Conservation (phyloP, 1,140 invertebrate genomes). For the Dreissena polymorpha region DNA sequence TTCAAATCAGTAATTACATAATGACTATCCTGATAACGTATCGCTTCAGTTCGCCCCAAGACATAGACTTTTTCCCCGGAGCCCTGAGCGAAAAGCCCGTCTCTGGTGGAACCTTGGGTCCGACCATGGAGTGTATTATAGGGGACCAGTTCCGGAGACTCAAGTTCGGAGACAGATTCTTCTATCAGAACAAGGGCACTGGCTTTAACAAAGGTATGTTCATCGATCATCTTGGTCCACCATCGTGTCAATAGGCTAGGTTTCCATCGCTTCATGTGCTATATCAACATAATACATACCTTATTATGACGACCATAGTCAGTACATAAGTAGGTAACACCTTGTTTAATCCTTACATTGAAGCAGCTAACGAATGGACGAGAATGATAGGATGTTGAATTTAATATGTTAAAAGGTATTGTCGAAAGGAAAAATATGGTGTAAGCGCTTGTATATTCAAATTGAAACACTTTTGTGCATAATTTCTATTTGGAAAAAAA, state of each 20-base stretch:
- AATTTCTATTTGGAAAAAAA: too few species aligned
- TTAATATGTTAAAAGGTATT: too few species aligned
- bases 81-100: slow-evolving; percentile 92
- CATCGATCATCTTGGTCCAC: background rate
- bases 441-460: too few species aligned
- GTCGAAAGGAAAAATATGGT: too few species aligned
- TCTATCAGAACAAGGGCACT: slow-evolving; percentile 89
- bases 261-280: background rate
- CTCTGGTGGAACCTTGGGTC: slow-evolving; percentile 90
- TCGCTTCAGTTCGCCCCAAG: slow-evolving; percentile 15
- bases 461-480: too few species aligned
- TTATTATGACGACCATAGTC: background rate
- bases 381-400: background rate
- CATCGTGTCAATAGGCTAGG: background rate
- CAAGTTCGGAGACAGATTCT: slow-evolving; percentile 95
- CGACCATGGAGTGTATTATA: slow-evolving; percentile 97
- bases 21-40: background rate
- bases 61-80: slow-evolving; percentile 47
- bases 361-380: background rate
- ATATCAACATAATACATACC: background rate
- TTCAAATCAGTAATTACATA: background rate
- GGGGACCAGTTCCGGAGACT: slow-evolving; percentile 95
- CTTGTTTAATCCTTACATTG: background rate
- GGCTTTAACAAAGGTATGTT: background rate
- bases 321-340: background rate